These are phyloP conservation scores for Drosophila tani DNA, from an alignment of 1,140 invertebrate species.

Conservation along the genomic window DNA sequence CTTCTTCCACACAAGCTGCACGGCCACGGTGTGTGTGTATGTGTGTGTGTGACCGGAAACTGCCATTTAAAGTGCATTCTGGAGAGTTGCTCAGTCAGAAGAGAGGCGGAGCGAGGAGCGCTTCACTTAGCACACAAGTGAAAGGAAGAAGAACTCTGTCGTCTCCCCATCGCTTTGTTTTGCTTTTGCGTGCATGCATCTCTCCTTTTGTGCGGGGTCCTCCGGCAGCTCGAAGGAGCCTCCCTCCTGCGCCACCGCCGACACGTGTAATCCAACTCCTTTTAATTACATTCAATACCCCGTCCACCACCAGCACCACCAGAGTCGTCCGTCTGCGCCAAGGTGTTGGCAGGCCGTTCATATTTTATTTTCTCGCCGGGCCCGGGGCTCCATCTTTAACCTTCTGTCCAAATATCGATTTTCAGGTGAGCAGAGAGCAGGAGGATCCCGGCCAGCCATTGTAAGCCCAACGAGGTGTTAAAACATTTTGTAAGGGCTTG, in stretches of 20 bases:
- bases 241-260: slow-evolving; percentile 20
- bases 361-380: slow-evolving; percentile 8
- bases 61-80: slow-evolving; percentile 85
- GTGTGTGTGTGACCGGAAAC: slow-evolving; percentile 81
- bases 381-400: slow-evolving; percentile 26
- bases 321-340: slow-evolving; percentile 15
- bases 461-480: slow-evolving; percentile 73
- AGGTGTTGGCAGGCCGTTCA: slow-evolving; percentile 56
- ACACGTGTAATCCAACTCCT: slow-evolving; percentile 78
- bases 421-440: slow-evolving; percentile 60
- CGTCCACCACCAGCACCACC: background rate
- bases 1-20: slow-evolving; percentile 52
- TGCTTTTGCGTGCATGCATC: slow-evolving; percentile 55
- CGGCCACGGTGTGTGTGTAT: slow-evolving; percentile 31
- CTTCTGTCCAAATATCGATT: slow-evolving; percentile 77
- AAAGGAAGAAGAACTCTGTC: slow-evolving; percentile 62
- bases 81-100: slow-evolving; percentile 62
- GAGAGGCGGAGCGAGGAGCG: slow-evolving; percentile 43
- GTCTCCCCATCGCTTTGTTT: slow-evolving; percentile 11
- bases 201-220: slow-evolving; percentile 47
- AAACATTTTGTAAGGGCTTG: slow-evolving; percentile 68
- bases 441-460: slow-evolving; percentile 27
- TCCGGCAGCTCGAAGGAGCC: background rate
- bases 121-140: slow-evolving; percentile 71
- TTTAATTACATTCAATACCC: slow-evolving; percentile 82